These are phyloP conservation scores for Armadillidium nasatum DNA, from an alignment of 1,140 invertebrate species.

Conservation along the genomic window DNA sequence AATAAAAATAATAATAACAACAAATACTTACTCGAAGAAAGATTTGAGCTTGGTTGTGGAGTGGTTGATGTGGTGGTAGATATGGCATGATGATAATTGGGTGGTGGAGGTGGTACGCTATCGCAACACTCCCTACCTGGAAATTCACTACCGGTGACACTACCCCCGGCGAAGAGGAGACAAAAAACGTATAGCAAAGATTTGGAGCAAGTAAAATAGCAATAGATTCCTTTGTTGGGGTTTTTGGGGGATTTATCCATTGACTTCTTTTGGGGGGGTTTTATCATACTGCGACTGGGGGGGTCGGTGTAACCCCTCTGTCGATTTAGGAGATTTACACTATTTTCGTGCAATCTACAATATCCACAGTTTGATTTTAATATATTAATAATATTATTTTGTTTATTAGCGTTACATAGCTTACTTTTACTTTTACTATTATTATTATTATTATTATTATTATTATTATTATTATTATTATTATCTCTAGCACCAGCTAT, in stretches of 20 bases:
- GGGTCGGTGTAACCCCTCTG: neutral
- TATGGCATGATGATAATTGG: conserved; percentile 40
- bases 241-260: neutral
- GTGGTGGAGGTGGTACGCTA: conserved; percentile 41
- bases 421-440: neutral
- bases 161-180: neutral
- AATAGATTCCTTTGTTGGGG: neutral
- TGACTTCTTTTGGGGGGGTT: neutral
- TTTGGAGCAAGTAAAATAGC: neutral
- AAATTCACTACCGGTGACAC: conserved; percentile 33
- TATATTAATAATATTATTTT: no score
- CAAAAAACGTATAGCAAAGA: neutral
- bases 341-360: neutral
- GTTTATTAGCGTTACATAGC: neutral
- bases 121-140: conserved; percentile 44
- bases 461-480: no score
- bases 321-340: neutral
- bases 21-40: neutral
- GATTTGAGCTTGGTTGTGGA: conserved; percentile 16
- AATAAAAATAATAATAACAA: no score
- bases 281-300: neutral
- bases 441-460: neutral
- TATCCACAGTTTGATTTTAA: neutral
- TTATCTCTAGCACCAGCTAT: no score
- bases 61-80: conserved; percentile 43